Conservation (phyloP, 1,140 invertebrate genomes). For the Stegodyphus dumicola region DNA sequence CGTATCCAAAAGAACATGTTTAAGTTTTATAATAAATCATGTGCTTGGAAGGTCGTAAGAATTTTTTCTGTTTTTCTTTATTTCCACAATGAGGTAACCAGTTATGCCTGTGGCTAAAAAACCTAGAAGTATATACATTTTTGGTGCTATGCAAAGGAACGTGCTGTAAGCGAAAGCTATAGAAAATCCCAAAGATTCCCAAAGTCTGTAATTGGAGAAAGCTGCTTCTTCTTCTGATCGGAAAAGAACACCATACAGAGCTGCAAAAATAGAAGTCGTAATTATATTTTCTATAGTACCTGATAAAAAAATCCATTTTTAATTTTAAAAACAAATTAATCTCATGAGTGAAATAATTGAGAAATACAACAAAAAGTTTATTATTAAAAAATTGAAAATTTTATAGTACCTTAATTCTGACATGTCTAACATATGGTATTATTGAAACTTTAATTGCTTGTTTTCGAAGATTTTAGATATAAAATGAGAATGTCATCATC, state of each 20-base stretch:
- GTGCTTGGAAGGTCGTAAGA: neutral
- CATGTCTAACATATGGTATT: no score
- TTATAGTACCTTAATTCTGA: no score
- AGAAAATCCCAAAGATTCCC: conserved; percentile 93
- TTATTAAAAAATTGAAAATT: no score
- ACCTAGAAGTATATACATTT: conserved; percentile 81
- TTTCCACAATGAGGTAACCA: conserved; percentile 2
- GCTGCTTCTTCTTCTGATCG: conserved; percentile 92
- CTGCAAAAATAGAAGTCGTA: conserved; percentile 70
- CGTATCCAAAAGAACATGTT: no score
- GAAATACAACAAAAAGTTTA: no score
- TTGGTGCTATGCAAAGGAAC: conserved; percentile 86
- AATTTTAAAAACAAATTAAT: no score
- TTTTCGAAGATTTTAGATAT: no score
- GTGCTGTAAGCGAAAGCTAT: conserved; percentile 75
- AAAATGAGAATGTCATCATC: no score
- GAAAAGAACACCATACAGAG: conserved; percentile 92
- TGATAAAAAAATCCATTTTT: no score
- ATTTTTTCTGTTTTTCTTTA: neutral
- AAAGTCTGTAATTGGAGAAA: conserved; percentile 94
- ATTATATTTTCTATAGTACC: neutral
- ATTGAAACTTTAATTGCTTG: no score
- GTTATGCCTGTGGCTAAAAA: neutral
- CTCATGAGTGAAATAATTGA: no score
- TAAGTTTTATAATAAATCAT: neutral